Base-by-base conservation (phyloP, 2,888 invertebrate genomes). In the Heliconius cydno region DNA sequence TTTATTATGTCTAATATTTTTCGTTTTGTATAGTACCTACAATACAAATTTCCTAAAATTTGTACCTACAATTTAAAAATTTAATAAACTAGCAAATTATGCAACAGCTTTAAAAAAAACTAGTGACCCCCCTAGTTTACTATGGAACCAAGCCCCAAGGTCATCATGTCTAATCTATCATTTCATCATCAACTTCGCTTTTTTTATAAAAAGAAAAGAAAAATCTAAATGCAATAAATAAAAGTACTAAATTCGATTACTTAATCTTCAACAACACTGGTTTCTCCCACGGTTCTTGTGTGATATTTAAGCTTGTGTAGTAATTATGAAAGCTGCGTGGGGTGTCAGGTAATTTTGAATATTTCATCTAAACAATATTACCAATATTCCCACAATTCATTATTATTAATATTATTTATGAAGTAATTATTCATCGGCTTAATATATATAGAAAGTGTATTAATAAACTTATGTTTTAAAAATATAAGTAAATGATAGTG, bases 311-410 rank as follows among this genome's bases (percentile, higher is more conserved):
- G 34, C 22, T 73, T 73, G n/a, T 73, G 25, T n/a, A 71, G 63
- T 76, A 67, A 79, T 79, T 70, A 79, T 73, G 46, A 76, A 79
- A 79, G 66, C 68, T 77, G 79, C 77, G 81, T 81, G 70, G 79
- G 81, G 68, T 79, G 41, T 66, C 41, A 46, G 28, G 22, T 41
- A 71, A 71, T 57, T 22, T 72, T 34, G 22, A 79, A 73, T 25
- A 41, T 76, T 79, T 79, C 52, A 76, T 63, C 46, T 25, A 13
- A n/a, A 57, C n/a, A 34, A 22, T 68, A 30, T 41, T 76, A 25
- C 34, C 28, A 30, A 60, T 68, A 68, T 52, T 76, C 46, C 60
- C 46, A 79, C 25, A 19, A 70, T 70, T 46, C 46, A 46, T 46
- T 22, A 7, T 6, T 41, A 46, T 70, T 70, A 52, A 46, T 25